Conservation (phyloP, 2,888 invertebrate genomes). For the Orthonevra nobilis region DNA sequence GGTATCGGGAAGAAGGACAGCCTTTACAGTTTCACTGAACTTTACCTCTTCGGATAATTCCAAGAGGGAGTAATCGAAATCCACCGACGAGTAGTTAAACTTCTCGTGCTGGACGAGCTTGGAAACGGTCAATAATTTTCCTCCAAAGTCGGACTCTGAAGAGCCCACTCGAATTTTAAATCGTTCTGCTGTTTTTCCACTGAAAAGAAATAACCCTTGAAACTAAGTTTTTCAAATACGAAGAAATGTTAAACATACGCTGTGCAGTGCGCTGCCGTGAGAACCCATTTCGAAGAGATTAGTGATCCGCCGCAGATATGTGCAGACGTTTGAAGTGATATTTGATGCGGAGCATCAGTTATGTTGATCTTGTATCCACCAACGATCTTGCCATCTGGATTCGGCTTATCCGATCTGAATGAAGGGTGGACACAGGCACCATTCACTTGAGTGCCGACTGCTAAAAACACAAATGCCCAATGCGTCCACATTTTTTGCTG, state of each 20-base stretch:
- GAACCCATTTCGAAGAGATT: slow-evolving; percentile 77
- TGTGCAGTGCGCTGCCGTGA: slow-evolving; percentile 80
- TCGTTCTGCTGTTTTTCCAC: slow-evolving; percentile 73
- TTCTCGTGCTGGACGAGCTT: slow-evolving; percentile 81
- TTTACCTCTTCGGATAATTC: slow-evolving; percentile 81
- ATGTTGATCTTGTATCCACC: slow-evolving; percentile 79
- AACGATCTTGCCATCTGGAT: slow-evolving; percentile 79
- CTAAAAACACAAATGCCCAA: neutral
- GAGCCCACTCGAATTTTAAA: slow-evolving; percentile 82
- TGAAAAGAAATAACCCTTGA: slow-evolving; percentile 58
- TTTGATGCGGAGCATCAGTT: slow-evolving; percentile 78
- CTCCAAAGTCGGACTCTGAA: slow-evolving; percentile 80
- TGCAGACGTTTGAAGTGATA: slow-evolving; percentile 76
- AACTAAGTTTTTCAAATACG: too few relatives aligned
- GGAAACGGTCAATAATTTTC: slow-evolving; percentile 81
- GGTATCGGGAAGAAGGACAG: slow-evolving; percentile 79
- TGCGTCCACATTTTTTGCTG: slow-evolving; percentile 31
- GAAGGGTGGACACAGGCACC: slow-evolving; percentile 43
- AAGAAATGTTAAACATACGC: slow-evolving; percentile 75
- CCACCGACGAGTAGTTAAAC: slow-evolving; percentile 82
- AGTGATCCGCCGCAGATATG: slow-evolving; percentile 80
- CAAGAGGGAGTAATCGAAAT: slow-evolving; percentile 83
- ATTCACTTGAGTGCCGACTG: slow-evolving; percentile 2
- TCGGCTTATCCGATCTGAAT: slow-evolving; percentile 72
- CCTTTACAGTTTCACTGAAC: slow-evolving; percentile 80